Conservation (phyloP, 2,888 invertebrate species). For the Allophyes oxyacanthae region DNA sequence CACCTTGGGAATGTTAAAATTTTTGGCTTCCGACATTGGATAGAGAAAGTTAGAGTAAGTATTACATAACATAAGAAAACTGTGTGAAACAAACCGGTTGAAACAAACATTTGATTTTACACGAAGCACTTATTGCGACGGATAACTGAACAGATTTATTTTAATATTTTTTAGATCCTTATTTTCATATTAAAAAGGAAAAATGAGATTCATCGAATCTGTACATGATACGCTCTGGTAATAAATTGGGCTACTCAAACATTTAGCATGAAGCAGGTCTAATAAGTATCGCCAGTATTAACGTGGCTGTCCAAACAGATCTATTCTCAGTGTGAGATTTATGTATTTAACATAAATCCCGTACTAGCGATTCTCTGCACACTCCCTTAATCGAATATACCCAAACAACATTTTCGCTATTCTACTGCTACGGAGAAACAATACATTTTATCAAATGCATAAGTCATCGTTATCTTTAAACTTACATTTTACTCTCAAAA, state of each 20-base stretch:
- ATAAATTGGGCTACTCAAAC: constrained; percentile 23
- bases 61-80: constrained; percentile 6
- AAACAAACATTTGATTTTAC: constrained; percentile 4
- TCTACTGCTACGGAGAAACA: constrained; percentile 45
- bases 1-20: constrained; percentile 38
- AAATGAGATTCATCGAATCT: constrained; percentile 53
- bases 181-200: constrained; percentile 13
- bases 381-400: constrained; percentile 24
- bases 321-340: background rate
- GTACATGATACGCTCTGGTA: constrained; percentile 43
- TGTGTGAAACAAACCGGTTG: constrained; percentile 2
- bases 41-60: constrained; percentile 11
- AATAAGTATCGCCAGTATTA: constrained; percentile 2
- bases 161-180: constrained; percentile 6
- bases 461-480: constrained; percentile 32
- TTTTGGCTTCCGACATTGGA: constrained; percentile 17
- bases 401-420: constrained; percentile 35
- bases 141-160: constrained; percentile 11
- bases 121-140: background rate
- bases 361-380: constrained; percentile 11
- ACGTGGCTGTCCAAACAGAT: constrained; percentile 14
- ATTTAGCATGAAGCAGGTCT: constrained; percentile 15
- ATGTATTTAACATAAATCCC: constrained; percentile 12
- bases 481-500: constrained; percentile 40
- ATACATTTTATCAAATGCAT: constrained; percentile 43